A percentile compares a stretch with the other conserved stretches of the same genome.
Conservation (phyloP, 2,888 invertebrate species). For the Drosophila anomalata region DNA sequence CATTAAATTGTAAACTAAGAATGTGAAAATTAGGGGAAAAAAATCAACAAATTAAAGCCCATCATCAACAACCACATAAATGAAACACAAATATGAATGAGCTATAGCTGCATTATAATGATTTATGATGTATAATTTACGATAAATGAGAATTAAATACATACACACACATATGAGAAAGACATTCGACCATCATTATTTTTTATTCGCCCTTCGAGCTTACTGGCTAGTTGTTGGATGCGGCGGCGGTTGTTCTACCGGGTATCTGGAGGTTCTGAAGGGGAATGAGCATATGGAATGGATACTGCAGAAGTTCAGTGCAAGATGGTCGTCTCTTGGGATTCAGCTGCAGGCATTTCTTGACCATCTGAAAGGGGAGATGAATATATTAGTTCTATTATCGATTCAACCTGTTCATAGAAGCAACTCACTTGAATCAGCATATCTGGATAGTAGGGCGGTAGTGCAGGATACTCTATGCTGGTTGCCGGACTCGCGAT, state of each 20-base stretch:
- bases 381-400: background rate
- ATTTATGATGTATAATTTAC: conserved; percentile 72
- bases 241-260: conserved; percentile 13
- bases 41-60: conserved; percentile 42
- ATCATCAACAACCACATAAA: conserved; percentile 10
- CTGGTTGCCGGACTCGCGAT: conserved; percentile 90
- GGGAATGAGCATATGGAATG: conserved; percentile 83
- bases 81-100: conserved; percentile 35
- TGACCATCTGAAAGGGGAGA: conserved; percentile 76
- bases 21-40: conserved; percentile 52
- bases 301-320: conserved; percentile 82
- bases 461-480: conserved; percentile 89
- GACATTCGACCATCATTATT: conserved; percentile 16
- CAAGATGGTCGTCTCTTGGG: conserved; percentile 83
- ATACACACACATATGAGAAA: conserved; percentile 68
- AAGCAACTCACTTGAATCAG: conserved; percentile 79
- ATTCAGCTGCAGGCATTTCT: conserved; percentile 82
- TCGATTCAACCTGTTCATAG: background rate
- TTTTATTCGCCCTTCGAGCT: conserved; percentile 4
- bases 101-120: conserved; percentile 62
- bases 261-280: conserved; percentile 76
- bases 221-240: conserved; percentile 24
- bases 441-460: conserved; percentile 85
- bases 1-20: conserved; percentile 22
- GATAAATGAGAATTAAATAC: conserved; percentile 76